These are phyloP conservation scores for Lysiphlebus fabarum DNA, from an alignment of 1,140 invertebrate genomes.

Conservation along the genomic window DNA sequence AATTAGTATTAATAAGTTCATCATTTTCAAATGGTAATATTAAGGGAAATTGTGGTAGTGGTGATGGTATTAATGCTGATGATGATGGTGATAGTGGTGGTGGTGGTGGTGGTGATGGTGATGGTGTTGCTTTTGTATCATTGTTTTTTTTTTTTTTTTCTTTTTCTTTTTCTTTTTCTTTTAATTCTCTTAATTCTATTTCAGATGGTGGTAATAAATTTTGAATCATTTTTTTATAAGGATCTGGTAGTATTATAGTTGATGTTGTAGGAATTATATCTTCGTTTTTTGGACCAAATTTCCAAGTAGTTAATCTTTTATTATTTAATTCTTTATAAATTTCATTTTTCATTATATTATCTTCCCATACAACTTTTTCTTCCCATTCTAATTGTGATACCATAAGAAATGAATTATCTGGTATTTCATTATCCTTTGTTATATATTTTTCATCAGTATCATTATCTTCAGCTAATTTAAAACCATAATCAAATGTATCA, in stretches of 20 bases:
- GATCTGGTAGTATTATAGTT: too few relatives aligned
- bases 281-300: too few relatives aligned
- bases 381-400: constrained; percentile 95
- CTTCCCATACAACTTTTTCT: constrained; percentile 97
- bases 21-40: constrained; percentile 98
- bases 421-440: constrained; percentile 57
- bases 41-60: constrained; percentile 88
- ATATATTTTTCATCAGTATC: constrained; percentile 30
- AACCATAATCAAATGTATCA: constrained; percentile 94
- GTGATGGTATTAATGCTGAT: too few relatives aligned
- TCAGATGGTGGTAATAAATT: constrained; percentile 90
- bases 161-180: too few relatives aligned
- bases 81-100: too few relatives aligned
- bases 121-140: too few relatives aligned
- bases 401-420: constrained; percentile 92
- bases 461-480: constrained; percentile 65
- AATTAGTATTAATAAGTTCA: constrained; percentile 87
- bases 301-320: too few relatives aligned
- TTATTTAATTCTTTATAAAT: constrained; percentile 75
- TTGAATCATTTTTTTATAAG: constrained; percentile 87
- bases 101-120: too few relatives aligned
- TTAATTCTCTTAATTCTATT: too few relatives aligned
- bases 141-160: too few relatives aligned
- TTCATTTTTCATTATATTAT: constrained; percentile 92
- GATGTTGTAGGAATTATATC: too few relatives aligned